These are phyloP conservation scores for Agrotis puta DNA, from an alignment of 2,888 invertebrate species.

Conservation along the genomic window DNA sequence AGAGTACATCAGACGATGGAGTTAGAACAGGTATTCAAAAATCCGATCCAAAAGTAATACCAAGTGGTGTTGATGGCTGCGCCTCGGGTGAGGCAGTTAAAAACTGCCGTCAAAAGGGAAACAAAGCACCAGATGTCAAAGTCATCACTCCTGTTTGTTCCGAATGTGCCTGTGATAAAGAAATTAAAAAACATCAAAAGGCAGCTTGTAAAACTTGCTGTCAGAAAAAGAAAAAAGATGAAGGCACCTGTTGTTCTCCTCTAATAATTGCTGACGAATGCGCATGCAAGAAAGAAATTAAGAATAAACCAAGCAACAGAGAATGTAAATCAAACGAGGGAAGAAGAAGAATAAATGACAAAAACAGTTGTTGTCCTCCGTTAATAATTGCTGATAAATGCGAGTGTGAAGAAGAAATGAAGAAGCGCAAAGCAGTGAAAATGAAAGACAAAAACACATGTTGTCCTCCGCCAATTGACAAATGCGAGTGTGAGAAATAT, in stretches of 20 bases:
- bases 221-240: not conserved
- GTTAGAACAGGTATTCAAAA: not conserved
- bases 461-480: not conserved
- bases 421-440: not conserved
- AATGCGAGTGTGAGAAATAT: conserved; percentile 7
- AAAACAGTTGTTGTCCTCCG: not conserved
- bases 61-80: too few relatives aligned
- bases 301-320: not conserved
- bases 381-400: not conserved
- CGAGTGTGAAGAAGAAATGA: not conserved
- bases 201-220: not conserved
- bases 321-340: not conserved
- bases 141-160: not conserved
- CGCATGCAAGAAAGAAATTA: not conserved
- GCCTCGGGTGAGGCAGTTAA: too few relatives aligned
- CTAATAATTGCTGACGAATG: not conserved
- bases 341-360: not conserved
- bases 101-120: too few relatives aligned
- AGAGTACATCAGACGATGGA: not conserved
- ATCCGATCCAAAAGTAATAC: not conserved
- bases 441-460: not conserved
- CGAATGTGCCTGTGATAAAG: not conserved
- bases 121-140: too few relatives aligned
- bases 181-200: not conserved
- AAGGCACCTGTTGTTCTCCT: not conserved